Conservation (phyloP, 2,888 invertebrate genomes). For the Polietes domitor region DNA sequence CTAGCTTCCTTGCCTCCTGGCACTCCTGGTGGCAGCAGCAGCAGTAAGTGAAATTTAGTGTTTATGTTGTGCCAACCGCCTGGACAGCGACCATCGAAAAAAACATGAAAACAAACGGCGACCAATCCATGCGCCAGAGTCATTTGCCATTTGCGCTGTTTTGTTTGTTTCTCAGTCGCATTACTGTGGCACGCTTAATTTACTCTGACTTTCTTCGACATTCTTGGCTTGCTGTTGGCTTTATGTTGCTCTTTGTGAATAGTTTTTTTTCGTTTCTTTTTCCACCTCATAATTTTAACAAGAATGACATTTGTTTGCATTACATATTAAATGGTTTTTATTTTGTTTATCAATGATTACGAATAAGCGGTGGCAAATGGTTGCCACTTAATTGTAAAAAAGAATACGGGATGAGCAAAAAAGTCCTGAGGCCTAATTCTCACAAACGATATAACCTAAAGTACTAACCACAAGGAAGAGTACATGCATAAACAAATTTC, state of each 20-base stretch:
- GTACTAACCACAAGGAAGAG: too few species aligned
- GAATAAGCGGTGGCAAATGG: slow-evolving; percentile 21
- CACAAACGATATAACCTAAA: too few species aligned
- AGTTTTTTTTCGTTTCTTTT: slow-evolving; percentile 19
- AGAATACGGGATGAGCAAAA: too few species aligned
- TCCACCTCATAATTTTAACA: slow-evolving; percentile 66
- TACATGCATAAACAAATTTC: too few species aligned
- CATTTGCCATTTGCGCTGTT: slow-evolving; percentile 76
- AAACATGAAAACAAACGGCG: neutral
- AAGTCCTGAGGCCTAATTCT: too few species aligned
- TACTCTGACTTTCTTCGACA: slow-evolving; percentile 53
- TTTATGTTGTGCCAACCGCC: slow-evolving; percentile 66
- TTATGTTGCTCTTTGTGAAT: neutral
- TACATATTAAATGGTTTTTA: slow-evolving; percentile 65
- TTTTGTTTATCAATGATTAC: slow-evolving; percentile 64
- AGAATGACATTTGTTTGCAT: slow-evolving; percentile 66
- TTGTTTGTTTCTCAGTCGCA: slow-evolving; percentile 46
- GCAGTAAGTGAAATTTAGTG: slow-evolving; percentile 65
- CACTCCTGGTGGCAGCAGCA: neutral
- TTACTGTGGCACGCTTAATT: slow-evolving; percentile 52
- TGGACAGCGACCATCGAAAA: slow-evolving; percentile 45
- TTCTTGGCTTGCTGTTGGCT: neutral
- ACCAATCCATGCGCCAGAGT: neutral
- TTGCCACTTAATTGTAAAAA: too few species aligned
- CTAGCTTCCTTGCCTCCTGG: too few species aligned